These are phyloP conservation scores for Bujurquina vittata DNA, from an alignment of 2,113 vertebrate genomes.

Conservation along the genomic window DNA sequence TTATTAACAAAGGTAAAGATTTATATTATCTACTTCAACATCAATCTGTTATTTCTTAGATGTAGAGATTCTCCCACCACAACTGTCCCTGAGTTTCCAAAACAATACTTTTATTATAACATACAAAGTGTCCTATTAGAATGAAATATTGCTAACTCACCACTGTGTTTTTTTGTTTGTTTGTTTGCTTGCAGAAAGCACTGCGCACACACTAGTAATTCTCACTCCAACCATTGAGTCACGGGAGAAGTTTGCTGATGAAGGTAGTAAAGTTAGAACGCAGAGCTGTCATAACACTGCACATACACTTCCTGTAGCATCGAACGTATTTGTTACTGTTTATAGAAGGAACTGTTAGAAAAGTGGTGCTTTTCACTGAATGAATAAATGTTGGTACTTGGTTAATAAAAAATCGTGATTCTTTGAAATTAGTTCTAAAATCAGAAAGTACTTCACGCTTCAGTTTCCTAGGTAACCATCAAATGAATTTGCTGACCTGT, in stretches of 20 bases:
- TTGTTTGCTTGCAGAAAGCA: background rate
- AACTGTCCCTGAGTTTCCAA: background rate
- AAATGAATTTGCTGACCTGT: too few species aligned
- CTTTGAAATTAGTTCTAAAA: background rate
- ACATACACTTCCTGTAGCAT: background rate
- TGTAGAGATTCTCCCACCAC: background rate
- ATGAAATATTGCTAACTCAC: background rate
- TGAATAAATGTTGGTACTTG: background rate
- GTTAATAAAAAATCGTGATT: background rate
- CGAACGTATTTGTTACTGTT: background rate
- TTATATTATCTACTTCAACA: background rate
- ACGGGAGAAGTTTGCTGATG: slow-evolving; percentile 23
- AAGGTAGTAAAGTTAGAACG: slow-evolving; percentile 36
- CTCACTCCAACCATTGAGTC: background rate
- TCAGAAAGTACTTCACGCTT: background rate
- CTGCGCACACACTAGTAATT: accelerated
- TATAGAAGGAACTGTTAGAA: background rate
- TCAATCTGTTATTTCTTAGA: background rate
- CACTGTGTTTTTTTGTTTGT: background rate
- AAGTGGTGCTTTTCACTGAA: background rate
- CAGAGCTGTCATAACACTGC: background rate
- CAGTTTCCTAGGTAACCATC: too few species aligned
- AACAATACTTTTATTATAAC: background rate
- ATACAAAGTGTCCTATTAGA: background rate
- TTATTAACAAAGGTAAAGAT: background rate